phyloP scores from a whole-genome alignment of 2,113 vertebrate species.

The Jacana jacana region DNA sequence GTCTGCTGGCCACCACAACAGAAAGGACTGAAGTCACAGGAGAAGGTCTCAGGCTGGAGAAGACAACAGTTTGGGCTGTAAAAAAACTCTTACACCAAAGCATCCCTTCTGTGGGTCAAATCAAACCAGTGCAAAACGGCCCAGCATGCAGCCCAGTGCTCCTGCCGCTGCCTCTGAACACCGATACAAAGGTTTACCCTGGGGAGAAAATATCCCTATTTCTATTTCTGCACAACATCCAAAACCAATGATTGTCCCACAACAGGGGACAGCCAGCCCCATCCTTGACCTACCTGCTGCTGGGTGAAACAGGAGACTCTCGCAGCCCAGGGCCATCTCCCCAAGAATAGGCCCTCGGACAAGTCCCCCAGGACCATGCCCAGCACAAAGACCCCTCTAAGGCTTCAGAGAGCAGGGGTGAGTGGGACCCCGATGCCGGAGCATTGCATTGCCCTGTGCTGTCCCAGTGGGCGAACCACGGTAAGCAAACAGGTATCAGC shows the following conservation, averaged over 20 bases:
- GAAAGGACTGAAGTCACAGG: neutral
- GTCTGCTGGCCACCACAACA: neutral
- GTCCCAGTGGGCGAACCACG: fast-evolving
- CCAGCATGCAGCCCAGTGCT: fast-evolving
- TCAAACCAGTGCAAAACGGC: fast-evolving
- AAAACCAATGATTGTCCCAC: neutral
- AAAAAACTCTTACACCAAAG: neutral
- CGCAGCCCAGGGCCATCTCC: fast-evolving
- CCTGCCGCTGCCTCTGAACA: neutral
- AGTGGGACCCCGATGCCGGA: fast-evolving
- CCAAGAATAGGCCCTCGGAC: neutral
- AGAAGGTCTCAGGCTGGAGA: neutral
- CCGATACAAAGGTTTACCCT: fast-evolving
- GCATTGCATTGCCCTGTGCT: fast-evolving
- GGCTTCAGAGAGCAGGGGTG: neutral
- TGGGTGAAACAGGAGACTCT: neutral
- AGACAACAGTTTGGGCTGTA: fast-evolving
- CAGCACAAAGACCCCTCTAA: fast-evolving
- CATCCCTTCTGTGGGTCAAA: neutral
- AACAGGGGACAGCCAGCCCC: neutral
- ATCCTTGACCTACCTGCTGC: neutral
- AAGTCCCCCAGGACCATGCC: neutral
- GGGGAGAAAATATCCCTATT: neutral
- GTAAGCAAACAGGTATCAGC: neutral
- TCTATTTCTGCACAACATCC: neutral